phyloP scores from a whole-genome alignment of 2,113 vertebrate genomes.

The Hipposideros armiger region DNA sequence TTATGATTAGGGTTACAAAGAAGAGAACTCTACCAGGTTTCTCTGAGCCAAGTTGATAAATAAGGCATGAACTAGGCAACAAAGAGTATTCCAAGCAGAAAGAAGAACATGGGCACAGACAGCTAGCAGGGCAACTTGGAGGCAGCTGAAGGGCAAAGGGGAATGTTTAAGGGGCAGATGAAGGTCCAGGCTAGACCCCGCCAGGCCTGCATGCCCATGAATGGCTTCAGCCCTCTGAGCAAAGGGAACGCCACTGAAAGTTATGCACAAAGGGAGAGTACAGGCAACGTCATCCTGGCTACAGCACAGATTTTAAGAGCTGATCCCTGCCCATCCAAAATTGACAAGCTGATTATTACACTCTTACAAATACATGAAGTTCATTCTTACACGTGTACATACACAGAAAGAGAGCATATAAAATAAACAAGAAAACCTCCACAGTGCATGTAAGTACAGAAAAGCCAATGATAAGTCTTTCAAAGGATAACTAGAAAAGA shows the following conservation, averaged over 20 bases:
- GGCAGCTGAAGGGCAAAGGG: not conserved
- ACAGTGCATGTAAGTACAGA: not conserved
- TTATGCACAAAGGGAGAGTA: not conserved
- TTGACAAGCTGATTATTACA: not conserved
- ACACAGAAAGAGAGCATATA: not conserved
- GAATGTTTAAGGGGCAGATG: not conserved
- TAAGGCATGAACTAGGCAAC: not conserved
- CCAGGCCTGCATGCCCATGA: not conserved
- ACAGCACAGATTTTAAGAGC: not conserved
- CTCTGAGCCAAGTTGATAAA: constrained; percentile 13
- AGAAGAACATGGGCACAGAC: not conserved
- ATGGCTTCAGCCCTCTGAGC: not conserved
- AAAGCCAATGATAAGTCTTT: not conserved
- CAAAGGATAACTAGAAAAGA: not conserved
- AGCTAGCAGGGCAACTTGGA: not conserved
- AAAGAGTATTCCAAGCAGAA: not conserved
- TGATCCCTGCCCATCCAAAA: not conserved
- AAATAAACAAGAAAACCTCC: not conserved
- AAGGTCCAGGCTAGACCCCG: not conserved
- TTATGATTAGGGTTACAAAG: constrained; percentile 16
- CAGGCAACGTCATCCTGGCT: not conserved
- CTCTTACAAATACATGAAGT: not conserved
- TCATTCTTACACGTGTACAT: not conserved
- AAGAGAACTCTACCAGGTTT: not conserved
- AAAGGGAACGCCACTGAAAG: constrained; percentile 25